Conservation (phyloP, 2,113 vertebrate genomes). For the Pluvianellus socialis region DNA sequence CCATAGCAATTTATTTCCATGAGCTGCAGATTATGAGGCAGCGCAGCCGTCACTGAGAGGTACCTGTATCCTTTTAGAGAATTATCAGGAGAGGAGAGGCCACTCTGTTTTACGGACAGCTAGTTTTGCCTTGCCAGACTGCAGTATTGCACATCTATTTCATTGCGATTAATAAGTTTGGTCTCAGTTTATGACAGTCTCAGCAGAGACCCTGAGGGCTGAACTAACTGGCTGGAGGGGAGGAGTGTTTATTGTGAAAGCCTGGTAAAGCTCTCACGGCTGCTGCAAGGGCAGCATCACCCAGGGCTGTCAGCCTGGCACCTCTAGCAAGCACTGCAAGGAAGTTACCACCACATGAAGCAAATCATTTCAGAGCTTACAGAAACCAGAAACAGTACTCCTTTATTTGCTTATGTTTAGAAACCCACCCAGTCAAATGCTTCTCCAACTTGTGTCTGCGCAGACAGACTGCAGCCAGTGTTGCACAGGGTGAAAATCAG, state of each 20-base stretch:
- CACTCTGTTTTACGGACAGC: neutral
- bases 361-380: neutral
- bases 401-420: neutral
- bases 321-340: neutral
- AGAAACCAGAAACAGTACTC: neutral
- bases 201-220: neutral
- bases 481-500: constrained; percentile 5
- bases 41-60: accelerated
- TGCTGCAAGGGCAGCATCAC: neutral
- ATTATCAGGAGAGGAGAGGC: neutral
- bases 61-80: neutral
- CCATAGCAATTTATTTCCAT: accelerated
- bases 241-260: neutral
- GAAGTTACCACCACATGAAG: neutral
- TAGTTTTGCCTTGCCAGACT: neutral
- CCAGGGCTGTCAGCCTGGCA: constrained; percentile 4
- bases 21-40: neutral
- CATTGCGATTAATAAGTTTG: neutral
- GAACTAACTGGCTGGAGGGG: neutral
- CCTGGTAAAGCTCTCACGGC: neutral
- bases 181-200: neutral
- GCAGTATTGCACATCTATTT: neutral
- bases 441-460: neutral
- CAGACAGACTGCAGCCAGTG: neutral
- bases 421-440: neutral